Evolutionary conservation across 1,140 invertebrate genomes (phyloP), one percentile per base, ranked within the genome.

Genomic region (Atta cephalotes): DNA sequence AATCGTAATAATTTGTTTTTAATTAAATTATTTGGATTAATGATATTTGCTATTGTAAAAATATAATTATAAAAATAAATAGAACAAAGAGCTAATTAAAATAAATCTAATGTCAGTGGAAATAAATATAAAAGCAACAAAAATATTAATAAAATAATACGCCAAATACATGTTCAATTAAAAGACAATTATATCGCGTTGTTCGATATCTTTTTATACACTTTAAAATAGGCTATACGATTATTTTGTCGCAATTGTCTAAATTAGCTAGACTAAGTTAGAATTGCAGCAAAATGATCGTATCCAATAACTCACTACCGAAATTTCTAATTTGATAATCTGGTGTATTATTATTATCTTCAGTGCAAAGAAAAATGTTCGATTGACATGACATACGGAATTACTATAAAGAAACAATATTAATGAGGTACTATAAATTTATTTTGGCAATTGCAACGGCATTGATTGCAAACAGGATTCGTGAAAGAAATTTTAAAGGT

Each of bases 401-500:
- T 84, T 76, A 76, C 28, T 58, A 28, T 84, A 76, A 84, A 70
- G n/a, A 58, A 63, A 70, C 70, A 39, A 84, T 84, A 84, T 84
- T 84, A 9, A 84, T 28, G 25, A 49, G 2, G 4, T 45, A 56
- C 6, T 14, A 25, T 12, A 18, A 82, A 35, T 45, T 84, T 76
- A 84, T 84, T 84, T 76, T 39, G 39, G 70, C 39, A 28, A 74
- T 58, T 84, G 45, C 28, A 76, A 84, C 80, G 70, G 63, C 70
- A 76, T 35, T 10, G 18, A 45, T 25, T 18, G 51, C 63, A 56
- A 76, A 76, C 70, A 51, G 39, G 25, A 62, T 51, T 49, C n/a
- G 31, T 49, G 62, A 89, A 88, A 79, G 60, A 88, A 84, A 53
- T 65, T 53, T 4, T 39, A 84, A 87, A 89, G 87, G 87, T 88